Evolutionary conservation across 2,797 vertebrate genomes (phyloP), one percentile per base, ranked within the genome.

Genomic region (Sebastolobus altivelis): DNA sequence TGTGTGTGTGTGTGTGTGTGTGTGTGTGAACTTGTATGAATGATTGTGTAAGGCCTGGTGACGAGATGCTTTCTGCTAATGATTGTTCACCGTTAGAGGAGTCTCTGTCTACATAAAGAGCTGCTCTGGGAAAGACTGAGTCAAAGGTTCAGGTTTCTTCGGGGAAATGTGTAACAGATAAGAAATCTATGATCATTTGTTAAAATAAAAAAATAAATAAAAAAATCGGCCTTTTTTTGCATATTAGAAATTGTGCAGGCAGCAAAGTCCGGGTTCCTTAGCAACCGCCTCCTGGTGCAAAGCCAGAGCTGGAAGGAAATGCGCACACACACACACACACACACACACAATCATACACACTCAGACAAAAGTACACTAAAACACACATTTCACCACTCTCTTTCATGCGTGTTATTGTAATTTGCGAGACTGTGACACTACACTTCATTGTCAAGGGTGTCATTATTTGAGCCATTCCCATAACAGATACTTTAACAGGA

Each of bases 221-320:
- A 40, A 40, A 16, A 29, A 29, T 29, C 49, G 3, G 18, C n/a
- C 20, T 22, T 25, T 75, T 59, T 65, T 59, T 77, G 58, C 33
- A 74, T 80, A 54, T 72, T 25, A 72, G 13, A 79, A 79, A 79
- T 35, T 60, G 8, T 75, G 49, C 29, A 83, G 62, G 60, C 29
- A 60, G 46, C 27, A 56, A 49, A 80, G 46, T 92, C 75, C 73
- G 85, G 94, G 94, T 95, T 95, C 92, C 94, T 95, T 95, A 94
- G 97, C 96, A 97, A 96, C 95, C 62, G 0, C 92, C 92, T 94
- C 87, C 65, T 93, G 95, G 96, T 93, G 80, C 71, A 3, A 29
- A 4, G 91, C 91, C 90, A 88, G 83, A 87, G 92, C 60, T 90
- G 75, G 73, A 82, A 80, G 82, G 90, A 93, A 87, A 76, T 75